Evolutionary conservation across 2,888 invertebrate genomes (phyloP), one percentile per base, ranked within the genome.

Genomic region (Psylliodes chrysocephalus): DNA sequence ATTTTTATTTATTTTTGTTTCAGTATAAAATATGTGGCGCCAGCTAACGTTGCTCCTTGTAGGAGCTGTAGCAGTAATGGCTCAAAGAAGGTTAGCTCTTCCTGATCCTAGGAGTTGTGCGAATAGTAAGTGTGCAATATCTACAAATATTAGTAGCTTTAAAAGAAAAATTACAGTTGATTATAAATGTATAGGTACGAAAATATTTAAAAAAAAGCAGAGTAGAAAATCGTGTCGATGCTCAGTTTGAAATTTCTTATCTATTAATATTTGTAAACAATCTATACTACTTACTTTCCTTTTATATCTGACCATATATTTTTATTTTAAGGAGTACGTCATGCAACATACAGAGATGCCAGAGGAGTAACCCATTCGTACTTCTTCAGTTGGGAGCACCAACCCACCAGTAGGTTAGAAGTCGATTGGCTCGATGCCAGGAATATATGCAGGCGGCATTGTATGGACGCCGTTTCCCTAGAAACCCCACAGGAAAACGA

Each of bases 321-420:
- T 12, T 22, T 14, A 14, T 25, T 73, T 76, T 44, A 79, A 94
- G 94, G 94, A 76, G 94, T 95, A 30, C 90, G 94, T 69, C 95
- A 95, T 80, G 91, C 94, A 42, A 91, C 91, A 12, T 95, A 94
- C 84, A 89, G 94, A 73, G 95, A 95, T 81, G 94, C 91, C 8
- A 87, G 94, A 60, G 94, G 94, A 46, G 93, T 94, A 19, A 89
- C 91, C 3, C 95, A 95, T 81, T 93, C 94, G 18, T 95, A 95
- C 85, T 95, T 95, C 91, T 95, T 95, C 89, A 94, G 94, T 79
- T 94, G 94, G 94, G 93, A 94, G 75, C 94, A 94, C 79, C 87
- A 87, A 51, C 92, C 94, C 1, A 94, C 94, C 6, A 71, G 77
- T 53, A 90, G 85, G 74, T 83, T 93, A 68, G 94, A 94, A 83